phyloP scores from a whole-genome alignment of 2,797 vertebrate genomes.

The Tenualosa ilisha region DNA sequence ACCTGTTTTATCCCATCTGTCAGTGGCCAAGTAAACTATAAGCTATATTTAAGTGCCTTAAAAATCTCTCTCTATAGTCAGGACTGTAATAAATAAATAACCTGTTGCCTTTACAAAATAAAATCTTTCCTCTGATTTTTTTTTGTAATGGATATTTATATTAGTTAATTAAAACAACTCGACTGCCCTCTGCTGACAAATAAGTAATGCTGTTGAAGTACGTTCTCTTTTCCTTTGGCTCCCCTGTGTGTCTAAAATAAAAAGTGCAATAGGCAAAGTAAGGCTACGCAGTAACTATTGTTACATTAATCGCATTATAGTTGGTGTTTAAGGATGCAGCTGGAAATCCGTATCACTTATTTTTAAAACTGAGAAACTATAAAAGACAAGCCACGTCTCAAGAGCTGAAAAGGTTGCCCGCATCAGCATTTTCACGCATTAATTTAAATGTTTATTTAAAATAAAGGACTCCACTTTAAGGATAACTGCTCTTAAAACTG shows the following conservation, averaged over 20 bases:
- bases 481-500: too few species aligned
- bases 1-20: neutral
- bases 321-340: neutral
- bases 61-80: neutral
- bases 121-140: neutral
- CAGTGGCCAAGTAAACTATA: neutral
- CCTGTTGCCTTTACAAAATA: neutral
- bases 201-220: neutral
- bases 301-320: neutral
- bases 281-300: neutral
- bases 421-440: neutral
- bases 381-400: neutral
- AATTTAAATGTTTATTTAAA: too few species aligned
- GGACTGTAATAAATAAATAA: neutral
- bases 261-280: neutral
- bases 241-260: neutral
- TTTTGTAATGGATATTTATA: neutral
- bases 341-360: neutral
- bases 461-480: too few species aligned
- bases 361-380: neutral
- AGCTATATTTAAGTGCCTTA: neutral
- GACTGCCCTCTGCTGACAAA: neutral
- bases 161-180: neutral
- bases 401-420: neutral
- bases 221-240: constrained; percentile 2